Conservation (phyloP, 2,113 vertebrate species). For the Nibea albiflora region DNA sequence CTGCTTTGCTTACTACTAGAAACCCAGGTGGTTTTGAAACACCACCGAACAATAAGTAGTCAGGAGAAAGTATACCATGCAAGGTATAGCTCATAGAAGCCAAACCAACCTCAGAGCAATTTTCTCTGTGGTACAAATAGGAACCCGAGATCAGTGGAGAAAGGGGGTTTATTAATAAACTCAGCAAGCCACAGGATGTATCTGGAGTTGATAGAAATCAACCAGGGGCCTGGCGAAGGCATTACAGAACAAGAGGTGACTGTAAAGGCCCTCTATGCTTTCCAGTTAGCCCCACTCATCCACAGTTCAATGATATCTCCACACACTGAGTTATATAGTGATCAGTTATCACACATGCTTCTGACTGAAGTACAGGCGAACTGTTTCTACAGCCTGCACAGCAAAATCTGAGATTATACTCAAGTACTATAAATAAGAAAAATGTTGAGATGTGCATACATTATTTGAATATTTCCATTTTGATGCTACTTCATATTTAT, state of each 20-base stretch:
- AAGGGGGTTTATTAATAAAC: constrained; percentile 7
- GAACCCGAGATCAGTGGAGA: background rate
- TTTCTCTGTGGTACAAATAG: constrained; percentile 2
- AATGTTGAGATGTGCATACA: no score
- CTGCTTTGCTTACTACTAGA: background rate
- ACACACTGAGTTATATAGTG: background rate
- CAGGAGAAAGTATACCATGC: background rate
- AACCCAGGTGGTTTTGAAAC: background rate
- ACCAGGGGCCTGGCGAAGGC: background rate
- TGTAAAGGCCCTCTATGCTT: background rate
- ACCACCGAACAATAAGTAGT: background rate
- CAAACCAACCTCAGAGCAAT: background rate
- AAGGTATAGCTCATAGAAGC: background rate
- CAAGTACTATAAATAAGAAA: no score
- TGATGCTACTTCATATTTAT: background rate
- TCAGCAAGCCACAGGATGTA: background rate
- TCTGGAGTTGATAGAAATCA: background rate
- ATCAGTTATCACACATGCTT: background rate
- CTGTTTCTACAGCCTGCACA: background rate
- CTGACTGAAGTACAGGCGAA: background rate
- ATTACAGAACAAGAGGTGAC: background rate
- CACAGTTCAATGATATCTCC: background rate
- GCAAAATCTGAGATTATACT: background rate
- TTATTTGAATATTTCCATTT: background rate
- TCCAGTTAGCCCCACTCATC: background rate